Base-by-base conservation (phyloP, 2,797 vertebrate species). In the Diceros bicornis region DNA sequence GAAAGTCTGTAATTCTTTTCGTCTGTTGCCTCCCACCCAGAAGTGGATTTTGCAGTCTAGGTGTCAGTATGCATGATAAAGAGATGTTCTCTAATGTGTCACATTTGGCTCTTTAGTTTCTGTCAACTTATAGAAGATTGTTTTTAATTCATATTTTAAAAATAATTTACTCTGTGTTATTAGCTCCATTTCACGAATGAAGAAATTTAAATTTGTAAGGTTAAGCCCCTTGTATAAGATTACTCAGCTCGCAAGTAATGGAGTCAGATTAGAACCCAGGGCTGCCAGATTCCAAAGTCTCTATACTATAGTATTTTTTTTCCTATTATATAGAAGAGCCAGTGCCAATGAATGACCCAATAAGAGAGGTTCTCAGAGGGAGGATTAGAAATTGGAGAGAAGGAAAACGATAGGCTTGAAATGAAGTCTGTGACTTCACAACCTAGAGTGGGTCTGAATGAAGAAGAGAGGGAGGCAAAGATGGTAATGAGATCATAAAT, bases 1-100 rank as follows among this genome's bases (percentile, higher is more conserved):
- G 71, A 91, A 95, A 75, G 47, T 81, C 91, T 90, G 61, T 83
- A 96, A 93, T 84, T 93, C 86, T 96, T 96, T 72, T 77, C 20
- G 37, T 96, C 89, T 93, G 13, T 74, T 69, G 81, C 77, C 64
- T 88, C 85, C 82, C 77, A 81, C 94, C 81, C 84, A 59, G 44
- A 47, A 75, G 78, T 69, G 21, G n/a, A 68, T 90, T 95, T 95
- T 83, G 74, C 6, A 75, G 12, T 90, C 34, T 47, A 74, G 75
- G 12, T 87, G 57, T 84, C 91, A 84, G 75, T 34, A 64, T 94
- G 21, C 44, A 1, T 69, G 92, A 91, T 74, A 82, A 96, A 81
- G 59, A 32, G 47, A 75, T 79, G 82, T 29, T 91, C 4, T 85
- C 77, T 52, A 50, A 37, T 57, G 52, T 44, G 27, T 68, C 74